phyloP scores from a whole-genome alignment of 2,113 vertebrate species.

The Xenopus laevis region DNA sequence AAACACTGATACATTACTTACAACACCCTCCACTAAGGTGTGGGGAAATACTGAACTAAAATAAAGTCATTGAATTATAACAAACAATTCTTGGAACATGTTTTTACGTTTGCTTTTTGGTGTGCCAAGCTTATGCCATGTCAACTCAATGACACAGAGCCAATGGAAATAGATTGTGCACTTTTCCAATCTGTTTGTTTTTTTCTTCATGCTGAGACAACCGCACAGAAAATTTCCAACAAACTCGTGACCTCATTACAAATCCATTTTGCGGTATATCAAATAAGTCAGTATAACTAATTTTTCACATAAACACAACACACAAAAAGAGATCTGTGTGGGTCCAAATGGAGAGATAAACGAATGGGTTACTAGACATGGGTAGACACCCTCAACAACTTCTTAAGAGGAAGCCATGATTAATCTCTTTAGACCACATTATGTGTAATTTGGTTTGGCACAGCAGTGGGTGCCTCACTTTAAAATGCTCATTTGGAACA shows the following conservation, averaged over 20 bases:
- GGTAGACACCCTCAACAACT: conserved; percentile 11
- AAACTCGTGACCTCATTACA: conserved; percentile 3
- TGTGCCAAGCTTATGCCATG: too few species aligned
- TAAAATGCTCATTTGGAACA: conserved; percentile 1
- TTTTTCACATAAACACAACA: conserved; percentile 6
- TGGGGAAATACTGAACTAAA: too few species aligned
- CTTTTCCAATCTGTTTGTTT: conserved; percentile 17
- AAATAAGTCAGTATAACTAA: conserved; percentile 10
- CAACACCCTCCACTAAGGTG: too few species aligned
- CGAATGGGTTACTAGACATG: conserved; percentile 1
- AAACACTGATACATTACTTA: too few species aligned
- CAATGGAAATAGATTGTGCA: conserved; percentile 17
- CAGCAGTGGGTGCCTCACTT: neutral
- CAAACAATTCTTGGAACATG: too few species aligned
- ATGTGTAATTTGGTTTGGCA: conserved; percentile 7
- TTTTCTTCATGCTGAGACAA: neutral
- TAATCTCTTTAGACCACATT: neutral
- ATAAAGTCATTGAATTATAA: too few species aligned
- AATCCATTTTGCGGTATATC: conserved; percentile 15
- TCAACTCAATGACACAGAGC: neutral
- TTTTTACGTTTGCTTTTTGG: too few species aligned
- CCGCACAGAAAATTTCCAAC: conserved; percentile 14
- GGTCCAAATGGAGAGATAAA: neutral
- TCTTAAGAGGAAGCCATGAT: conserved; percentile 11
- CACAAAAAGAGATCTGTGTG: conserved; percentile 10